Base-by-base conservation (phyloP, 1,140 invertebrate genomes). In the Luehdorfia chinensis region DNA sequence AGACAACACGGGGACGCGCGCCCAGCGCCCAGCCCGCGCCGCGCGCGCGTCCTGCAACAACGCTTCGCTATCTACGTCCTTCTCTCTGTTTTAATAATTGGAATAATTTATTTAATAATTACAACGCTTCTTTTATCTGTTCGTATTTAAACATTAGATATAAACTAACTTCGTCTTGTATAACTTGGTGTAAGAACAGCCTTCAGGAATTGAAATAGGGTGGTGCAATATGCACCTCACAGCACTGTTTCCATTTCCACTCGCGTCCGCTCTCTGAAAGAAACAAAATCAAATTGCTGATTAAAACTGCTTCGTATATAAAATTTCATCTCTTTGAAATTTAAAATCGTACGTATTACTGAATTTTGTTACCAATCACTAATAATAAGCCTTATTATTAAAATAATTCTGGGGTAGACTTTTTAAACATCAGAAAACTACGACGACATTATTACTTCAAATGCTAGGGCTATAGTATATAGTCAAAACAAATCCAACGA, bases 191-290 rank as follows among this genome's bases (percentile, higher is more conserved):
- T 86, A 83, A 85, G 81, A 83, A 84, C 79, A 86, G 80, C 80
- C 84, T 80, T 87, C 73, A 84, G 79, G 79, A 87, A 84, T 84
- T 84, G 79, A 84, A 83, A 75, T 67, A 78, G 65, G 68, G 71
- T 84, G 79, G 77, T 76, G 79, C 70, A 78, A 84, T 68, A 86
- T 62, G 66, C 83, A 65, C 80, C 90, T 95, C 93, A 95, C 90
- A 95, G 93, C 89, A 95, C 94, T 73, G 94, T 95, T 89, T 95
- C 94, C 91, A 95, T 95, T 89, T 95, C 94, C 69, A 94, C 93
- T 66, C 79, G 74, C 54, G 75, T 85, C 72, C 77, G 79, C 67
- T 81, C 81, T 65, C 81, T 85, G 64, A 19, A 81, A 80, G 23
- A 53, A 53, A 30, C 27, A 5, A 15, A n/a, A n/a, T n/a, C n/a